phyloP scores from a whole-genome alignment of 2,797 vertebrate species.

The Sebastes goodei region DNA sequence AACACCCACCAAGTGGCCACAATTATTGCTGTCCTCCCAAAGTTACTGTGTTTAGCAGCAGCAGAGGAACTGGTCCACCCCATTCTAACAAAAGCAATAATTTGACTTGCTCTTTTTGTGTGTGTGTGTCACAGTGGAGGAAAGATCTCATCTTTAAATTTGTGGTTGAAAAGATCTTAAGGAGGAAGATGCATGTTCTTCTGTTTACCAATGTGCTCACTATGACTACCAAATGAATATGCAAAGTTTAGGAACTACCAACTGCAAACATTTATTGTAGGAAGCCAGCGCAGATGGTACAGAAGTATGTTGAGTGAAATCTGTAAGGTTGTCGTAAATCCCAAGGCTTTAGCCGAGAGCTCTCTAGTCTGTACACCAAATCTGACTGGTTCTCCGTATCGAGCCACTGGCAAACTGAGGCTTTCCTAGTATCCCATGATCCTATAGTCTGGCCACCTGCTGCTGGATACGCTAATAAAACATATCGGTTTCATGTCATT shows the following conservation, averaged over 20 bases:
- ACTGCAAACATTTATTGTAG: neutral
- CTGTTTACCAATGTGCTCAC: neutral
- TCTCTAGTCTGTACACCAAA: neutral
- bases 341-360: conserved; percentile 37
- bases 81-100: conserved; percentile 22
- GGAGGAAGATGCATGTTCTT: neutral
- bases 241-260: conserved; percentile 34
- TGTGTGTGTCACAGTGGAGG: neutral
- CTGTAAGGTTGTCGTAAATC: conserved; percentile 17
- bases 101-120: neutral
- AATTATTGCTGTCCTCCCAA: conserved; percentile 29
- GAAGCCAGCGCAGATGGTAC: neutral
- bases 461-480: conserved; percentile 25
- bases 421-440: conserved; percentile 15
- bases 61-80: neutral
- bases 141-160: neutral
- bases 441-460: conserved; percentile 49
- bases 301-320: conserved; percentile 9
- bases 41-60: conserved; percentile 21
- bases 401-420: neutral
- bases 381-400: conserved; percentile 20
- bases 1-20: neutral
- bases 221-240: conserved; percentile 59
- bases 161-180: neutral
- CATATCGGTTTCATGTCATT: conserved; percentile 50